Evolutionary conservation across 2,797 vertebrate species (phyloP).

Genomic region (Semaprochilodus insignis): DNA sequence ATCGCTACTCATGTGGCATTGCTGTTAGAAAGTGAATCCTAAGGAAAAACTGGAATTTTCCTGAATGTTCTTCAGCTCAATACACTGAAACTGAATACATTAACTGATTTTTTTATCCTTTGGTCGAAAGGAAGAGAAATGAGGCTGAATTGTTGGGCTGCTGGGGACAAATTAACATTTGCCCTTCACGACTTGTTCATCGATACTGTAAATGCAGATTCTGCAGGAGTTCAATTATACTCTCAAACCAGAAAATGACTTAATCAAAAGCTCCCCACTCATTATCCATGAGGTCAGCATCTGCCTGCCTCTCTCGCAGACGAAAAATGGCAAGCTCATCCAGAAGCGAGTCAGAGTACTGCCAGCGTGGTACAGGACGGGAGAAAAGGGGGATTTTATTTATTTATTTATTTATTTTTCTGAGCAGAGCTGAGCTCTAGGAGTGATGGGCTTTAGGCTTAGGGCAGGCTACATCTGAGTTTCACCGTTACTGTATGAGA

Average conservation of each 20-base stretch:
- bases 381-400: conserved; percentile 1
- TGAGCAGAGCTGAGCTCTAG: conserved; percentile 12
- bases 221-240: conserved; percentile 75
- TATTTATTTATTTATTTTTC: background rate
- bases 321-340: conserved; percentile 45
- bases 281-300: conserved; percentile 66
- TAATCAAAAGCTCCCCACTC: conserved; percentile 72
- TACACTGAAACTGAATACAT: conserved; percentile 10
- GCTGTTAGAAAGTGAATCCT: background rate
- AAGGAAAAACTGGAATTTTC: background rate
- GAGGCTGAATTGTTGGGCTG: conserved; percentile 45
- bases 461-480: conserved; percentile 31
- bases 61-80: background rate
- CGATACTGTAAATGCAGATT: conserved; percentile 68
- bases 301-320: background rate
- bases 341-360: conserved; percentile 34
- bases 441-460: conserved; percentile 34
- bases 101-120: background rate
- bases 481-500: conserved; percentile 25
- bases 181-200: conserved; percentile 60
- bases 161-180: conserved; percentile 66
- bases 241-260: conserved; percentile 70
- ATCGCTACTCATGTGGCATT: background rate
- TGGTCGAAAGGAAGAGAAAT: background rate
- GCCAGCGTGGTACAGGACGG: background rate